Base-by-base conservation (phyloP, 1,140 invertebrate species). In the Pseudomyrmex pallidus region DNA sequence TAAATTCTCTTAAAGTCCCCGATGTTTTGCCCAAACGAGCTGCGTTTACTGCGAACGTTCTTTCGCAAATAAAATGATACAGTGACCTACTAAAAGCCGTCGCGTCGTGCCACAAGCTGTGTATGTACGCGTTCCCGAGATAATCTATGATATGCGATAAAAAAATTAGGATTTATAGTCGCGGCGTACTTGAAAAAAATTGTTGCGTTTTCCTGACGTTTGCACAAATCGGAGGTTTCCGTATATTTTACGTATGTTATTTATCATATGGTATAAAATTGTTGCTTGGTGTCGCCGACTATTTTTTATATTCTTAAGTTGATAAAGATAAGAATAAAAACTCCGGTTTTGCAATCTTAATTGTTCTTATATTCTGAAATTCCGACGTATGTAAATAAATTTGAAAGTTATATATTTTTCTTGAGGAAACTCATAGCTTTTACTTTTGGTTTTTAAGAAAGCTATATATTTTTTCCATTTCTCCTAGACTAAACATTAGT, bases 61-160 rank as follows among this genome's bases (percentile, higher is more conserved):
- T 70, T 25, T 70, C 64, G 76, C 76, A 35, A 78, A 78, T 78
- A 78, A 80, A 80, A 80, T 80, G 76, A 80, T 80, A 44, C 76
- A 80, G 35, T 70, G 66, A 70, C 76, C 76, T 80, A 72, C 64
- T 78, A 78, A 78, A 78, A 78, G 54, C 52, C 35, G 35, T 35
- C 35, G 66, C 52, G 63, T 35, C 35, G 35, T 35, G 35, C 35
- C 35, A 35, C 54, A 20, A 25, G 54, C 54, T 77, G 35, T 67
- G 15, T 78, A 20, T 67, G 15, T 78, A 20, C 12, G 35, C 35
- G 48, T 80, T 80, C n/a, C n/a, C 54, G 66, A 35, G 54, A 72
- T 72, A 72, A 70, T 72, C 44, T 59, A 80, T 20, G 66, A 77
- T 67, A 8, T 35, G 17, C 35, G 35, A 80, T 80, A 80, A 80